Conservation (phyloP, 2,113 vertebrate species). For the Mustelus asterias region DNA sequence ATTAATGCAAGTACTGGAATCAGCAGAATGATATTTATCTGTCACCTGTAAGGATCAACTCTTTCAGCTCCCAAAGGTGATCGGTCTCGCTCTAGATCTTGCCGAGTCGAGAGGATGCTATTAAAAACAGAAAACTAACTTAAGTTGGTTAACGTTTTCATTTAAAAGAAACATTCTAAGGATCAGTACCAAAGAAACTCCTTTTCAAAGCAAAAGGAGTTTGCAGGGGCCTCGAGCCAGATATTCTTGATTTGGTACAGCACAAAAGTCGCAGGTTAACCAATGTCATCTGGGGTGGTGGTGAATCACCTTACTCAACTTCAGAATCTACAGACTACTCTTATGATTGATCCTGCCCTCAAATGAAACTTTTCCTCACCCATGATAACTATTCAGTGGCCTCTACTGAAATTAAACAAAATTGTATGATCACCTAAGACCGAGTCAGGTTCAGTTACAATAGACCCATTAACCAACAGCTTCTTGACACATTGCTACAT, state of each 20-base stretch:
- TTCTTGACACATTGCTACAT: not conserved
- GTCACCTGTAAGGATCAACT: slow-evolving; percentile 25
- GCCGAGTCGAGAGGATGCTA: not conserved
- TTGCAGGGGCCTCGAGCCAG: not conserved
- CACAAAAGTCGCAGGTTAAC: not conserved
- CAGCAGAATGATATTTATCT: not conserved
- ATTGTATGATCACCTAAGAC: not conserved
- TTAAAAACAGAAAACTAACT: not conserved
- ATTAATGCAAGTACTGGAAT: not conserved
- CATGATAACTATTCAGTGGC: not conserved
- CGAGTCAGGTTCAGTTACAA: not conserved
- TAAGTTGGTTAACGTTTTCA: not conserved
- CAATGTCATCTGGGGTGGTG: not conserved
- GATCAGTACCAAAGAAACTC: not conserved
- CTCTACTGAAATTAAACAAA: not conserved
- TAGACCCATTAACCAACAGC: not conserved
- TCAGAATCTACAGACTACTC: not conserved
- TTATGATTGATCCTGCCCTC: no score
- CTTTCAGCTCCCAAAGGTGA: slow-evolving; percentile 6
- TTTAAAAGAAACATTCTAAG: not conserved
- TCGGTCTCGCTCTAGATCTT: slow-evolving; percentile 1
- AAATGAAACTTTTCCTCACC: not conserved
- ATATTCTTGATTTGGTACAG: not conserved
- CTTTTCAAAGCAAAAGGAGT: not conserved
- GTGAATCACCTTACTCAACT: not conserved